Conservation (phyloP, 1,140 invertebrate genomes). For the Dendrolimus kikuchii region DNA sequence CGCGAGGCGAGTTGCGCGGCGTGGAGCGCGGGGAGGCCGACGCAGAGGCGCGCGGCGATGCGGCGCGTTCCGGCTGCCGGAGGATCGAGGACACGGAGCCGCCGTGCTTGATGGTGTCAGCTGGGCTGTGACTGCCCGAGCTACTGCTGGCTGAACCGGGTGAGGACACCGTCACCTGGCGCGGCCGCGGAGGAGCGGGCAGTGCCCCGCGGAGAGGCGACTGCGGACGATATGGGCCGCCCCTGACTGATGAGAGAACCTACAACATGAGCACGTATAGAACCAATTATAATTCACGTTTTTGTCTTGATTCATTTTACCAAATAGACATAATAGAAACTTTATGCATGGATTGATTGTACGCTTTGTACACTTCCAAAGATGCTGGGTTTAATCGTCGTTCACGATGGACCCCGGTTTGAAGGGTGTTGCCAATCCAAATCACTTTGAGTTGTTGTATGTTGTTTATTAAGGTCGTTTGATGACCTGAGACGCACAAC, state of each 20-base stretch:
- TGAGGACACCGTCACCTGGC: constrained; percentile 81
- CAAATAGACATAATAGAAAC: no score
- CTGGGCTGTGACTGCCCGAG: constrained; percentile 76
- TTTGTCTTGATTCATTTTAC: no score
- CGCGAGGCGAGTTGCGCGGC: constrained; percentile 47
- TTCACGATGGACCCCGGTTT: no score
- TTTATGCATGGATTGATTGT: no score
- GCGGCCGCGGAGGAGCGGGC: constrained; percentile 71
- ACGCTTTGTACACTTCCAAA: no score
- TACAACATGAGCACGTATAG: constrained; percentile 24
- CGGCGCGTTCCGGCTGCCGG: constrained; percentile 50
- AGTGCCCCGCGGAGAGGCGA: constrained; percentile 71
- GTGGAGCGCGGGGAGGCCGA: constrained; percentile 37
- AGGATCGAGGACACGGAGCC: constrained; percentile 67
- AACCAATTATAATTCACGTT: neutral
- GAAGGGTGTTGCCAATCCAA: no score
- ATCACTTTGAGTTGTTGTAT: no score
- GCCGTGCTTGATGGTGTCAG: constrained; percentile 78
- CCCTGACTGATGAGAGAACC: constrained; percentile 78
- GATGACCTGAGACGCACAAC: no score
- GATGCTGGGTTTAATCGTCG: no score
- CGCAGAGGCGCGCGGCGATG: constrained; percentile 26
- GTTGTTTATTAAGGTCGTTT: no score
- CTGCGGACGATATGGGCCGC: constrained; percentile 77
- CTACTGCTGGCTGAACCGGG: constrained; percentile 82